Evolutionary conservation across 1,140 invertebrate species (phyloP).

Genomic region (Anthonomus grandis): DNA sequence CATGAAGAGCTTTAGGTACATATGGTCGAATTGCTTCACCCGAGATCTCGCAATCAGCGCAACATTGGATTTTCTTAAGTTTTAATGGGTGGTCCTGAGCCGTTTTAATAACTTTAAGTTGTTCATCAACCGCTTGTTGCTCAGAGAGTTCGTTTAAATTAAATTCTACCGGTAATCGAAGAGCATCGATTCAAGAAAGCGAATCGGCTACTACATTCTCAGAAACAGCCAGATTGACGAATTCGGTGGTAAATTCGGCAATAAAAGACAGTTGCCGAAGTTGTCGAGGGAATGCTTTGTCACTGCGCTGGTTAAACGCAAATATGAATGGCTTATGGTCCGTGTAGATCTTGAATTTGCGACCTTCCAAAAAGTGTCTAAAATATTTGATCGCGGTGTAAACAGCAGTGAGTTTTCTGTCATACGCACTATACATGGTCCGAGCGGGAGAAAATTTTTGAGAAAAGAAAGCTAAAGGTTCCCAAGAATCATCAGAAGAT

Average conservation of each 20-base stretch:
- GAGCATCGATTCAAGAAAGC: no score
- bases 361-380: conserved; percentile 37
- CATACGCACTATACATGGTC: conserved; percentile 37
- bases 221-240: no score
- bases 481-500: conserved; percentile 17
- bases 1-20: conserved; percentile 9
- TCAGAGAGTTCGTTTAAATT: no score
- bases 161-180: background rate
- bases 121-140: no score
- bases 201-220: no score
- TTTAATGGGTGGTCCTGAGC: conserved; percentile 16
- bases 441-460: conserved; percentile 29
- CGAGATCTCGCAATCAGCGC: conserved; percentile 10
- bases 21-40: conserved; percentile 25
- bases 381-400: conserved; percentile 43
- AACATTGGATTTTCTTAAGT: background rate
- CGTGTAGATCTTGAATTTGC: conserved; percentile 44
- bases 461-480: conserved; percentile 35
- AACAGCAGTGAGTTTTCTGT: conserved; percentile 41
- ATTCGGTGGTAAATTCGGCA: no score
- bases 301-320: conserved; percentile 39
- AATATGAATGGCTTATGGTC: conserved; percentile 50
- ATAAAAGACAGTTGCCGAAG: no score
- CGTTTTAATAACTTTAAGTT: conserved; percentile 10
- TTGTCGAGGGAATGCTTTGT: conserved; percentile 41